These are phyloP conservation scores for Lucinisca nassula DNA, from an alignment of 2,888 invertebrate species.

Conservation along the genomic window DNA sequence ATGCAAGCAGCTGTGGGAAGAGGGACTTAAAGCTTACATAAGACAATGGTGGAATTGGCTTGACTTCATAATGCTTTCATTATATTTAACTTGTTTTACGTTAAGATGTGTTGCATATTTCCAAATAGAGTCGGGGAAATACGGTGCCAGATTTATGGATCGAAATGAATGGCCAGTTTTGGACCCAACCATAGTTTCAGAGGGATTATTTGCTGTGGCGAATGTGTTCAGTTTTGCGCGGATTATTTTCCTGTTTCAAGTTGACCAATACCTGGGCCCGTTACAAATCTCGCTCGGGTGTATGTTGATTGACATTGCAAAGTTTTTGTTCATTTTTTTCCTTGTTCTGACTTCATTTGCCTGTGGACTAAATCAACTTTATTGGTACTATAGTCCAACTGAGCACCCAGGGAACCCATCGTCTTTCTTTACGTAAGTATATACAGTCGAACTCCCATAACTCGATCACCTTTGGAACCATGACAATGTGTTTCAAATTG, in stretches of 20 bases:
- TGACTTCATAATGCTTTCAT: slow-evolving; percentile 90
- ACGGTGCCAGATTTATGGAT: slow-evolving; percentile 86
- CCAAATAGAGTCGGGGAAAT: slow-evolving; percentile 85
- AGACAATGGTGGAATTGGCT: slow-evolving; percentile 90
- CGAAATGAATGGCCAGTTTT: slow-evolving; percentile 89
- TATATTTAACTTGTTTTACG: slow-evolving; percentile 89
- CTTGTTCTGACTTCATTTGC: slow-evolving; percentile 89
- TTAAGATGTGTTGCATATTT: slow-evolving; percentile 88
- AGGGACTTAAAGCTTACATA: slow-evolving; percentile 89
- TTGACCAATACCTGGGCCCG: slow-evolving; percentile 89
- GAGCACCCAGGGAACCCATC: slow-evolving; percentile 69
- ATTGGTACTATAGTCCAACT: slow-evolving; percentile 89
- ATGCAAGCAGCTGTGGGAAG: slow-evolving; percentile 90
- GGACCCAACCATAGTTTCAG: slow-evolving; percentile 89
- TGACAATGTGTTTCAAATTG: too few relatives aligned
- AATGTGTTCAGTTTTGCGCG: slow-evolving; percentile 90
- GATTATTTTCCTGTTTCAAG: slow-evolving; percentile 90
- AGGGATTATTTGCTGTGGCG: slow-evolving; percentile 90
- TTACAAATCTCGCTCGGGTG: slow-evolving; percentile 89
- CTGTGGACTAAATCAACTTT: slow-evolving; percentile 92
- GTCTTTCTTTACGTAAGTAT: slow-evolving; percentile 83
- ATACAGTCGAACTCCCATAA: too few relatives aligned
- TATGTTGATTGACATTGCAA: slow-evolving; percentile 90
- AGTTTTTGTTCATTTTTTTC: slow-evolving; percentile 89
- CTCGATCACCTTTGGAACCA: too few relatives aligned